Percentiles rank a stretch among this genome's conserved stretches.
These are phyloP conservation scores for Lithobates sylvaticus DNA, from an alignment of 2,797 vertebrate species.

Conservation along the genomic window DNA sequence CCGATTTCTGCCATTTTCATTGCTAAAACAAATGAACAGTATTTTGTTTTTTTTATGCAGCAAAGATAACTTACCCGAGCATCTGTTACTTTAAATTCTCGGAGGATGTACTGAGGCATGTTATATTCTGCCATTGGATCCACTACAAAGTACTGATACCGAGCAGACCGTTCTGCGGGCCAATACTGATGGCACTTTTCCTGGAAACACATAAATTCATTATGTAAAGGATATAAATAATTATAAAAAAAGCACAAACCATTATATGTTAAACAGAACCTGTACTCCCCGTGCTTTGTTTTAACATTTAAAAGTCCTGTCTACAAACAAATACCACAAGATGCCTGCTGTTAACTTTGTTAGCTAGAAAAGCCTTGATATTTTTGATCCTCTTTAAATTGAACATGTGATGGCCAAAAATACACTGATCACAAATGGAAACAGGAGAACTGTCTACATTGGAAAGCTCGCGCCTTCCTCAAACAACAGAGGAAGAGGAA, in stretches of 20 bases:
- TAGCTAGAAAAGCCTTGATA: no score
- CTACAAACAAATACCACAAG: not conserved
- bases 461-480: no score
- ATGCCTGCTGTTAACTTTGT: no score
- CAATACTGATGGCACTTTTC: constrained; percentile 99
- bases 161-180: constrained; percentile 97
- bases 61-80: constrained; percentile 88
- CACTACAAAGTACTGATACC: constrained; percentile 99
- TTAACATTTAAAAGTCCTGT: not conserved
- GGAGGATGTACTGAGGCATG: constrained; percentile 98
- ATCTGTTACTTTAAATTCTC: constrained; percentile 99
- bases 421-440: no score
- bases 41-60: not conserved
- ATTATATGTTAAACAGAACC: not conserved
- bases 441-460: no score
- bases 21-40: not conserved
- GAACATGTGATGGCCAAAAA: no score
- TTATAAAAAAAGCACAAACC: not conserved
- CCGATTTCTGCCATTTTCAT: not conserved
- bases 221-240: not conserved
- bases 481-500: no score
- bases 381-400: no score
- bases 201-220: constrained; percentile 62
- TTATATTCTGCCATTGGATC: constrained; percentile 99
- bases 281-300: not conserved